A percentile compares a stretch with the other conserved stretches of the same genome.
Evolutionary conservation across 1,140 invertebrate species (phyloP).

Genomic region (Halesus radiatus): DNA sequence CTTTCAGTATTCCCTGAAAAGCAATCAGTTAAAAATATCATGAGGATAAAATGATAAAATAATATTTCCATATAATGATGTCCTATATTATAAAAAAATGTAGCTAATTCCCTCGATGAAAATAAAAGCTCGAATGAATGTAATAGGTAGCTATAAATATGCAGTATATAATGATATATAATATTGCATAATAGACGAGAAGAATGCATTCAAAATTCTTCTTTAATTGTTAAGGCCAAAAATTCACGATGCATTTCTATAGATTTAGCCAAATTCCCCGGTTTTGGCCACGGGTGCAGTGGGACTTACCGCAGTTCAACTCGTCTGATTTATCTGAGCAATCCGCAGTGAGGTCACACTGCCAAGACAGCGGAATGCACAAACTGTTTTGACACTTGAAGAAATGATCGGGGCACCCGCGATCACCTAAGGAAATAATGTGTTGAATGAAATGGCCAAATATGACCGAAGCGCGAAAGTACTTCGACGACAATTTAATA

Average conservation of each 20-base stretch:
- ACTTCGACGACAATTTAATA: too few species aligned
- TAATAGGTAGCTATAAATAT: conserved; percentile 13
- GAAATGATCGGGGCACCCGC: conserved; percentile 72
- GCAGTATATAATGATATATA: too few species aligned
- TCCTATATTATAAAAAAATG: too few species aligned
- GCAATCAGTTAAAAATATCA: too few species aligned
- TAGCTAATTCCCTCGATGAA: neutral
- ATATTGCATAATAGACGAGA: neutral
- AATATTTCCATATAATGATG: too few species aligned
- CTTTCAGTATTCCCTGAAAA: too few species aligned
- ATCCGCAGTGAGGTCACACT: conserved; percentile 78
- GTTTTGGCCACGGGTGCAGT: neutral
- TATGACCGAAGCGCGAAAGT: neutral
- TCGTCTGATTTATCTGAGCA: conserved; percentile 80
- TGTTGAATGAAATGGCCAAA: neutral
- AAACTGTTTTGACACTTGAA: conserved; percentile 74
- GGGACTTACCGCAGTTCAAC: conserved; percentile 75
- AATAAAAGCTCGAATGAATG: conserved; percentile 6
- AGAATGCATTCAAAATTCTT: neutral
- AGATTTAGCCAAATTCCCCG: neutral
- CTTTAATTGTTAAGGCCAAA: neutral
- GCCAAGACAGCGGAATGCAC: conserved; percentile 82
- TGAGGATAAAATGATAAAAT: too few species aligned
- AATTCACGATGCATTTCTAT: neutral
- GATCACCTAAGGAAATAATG: conserved; percentile 62